Conservation (phyloP, 2,888 invertebrate species). For the Rhorus exstirpatorius region DNA sequence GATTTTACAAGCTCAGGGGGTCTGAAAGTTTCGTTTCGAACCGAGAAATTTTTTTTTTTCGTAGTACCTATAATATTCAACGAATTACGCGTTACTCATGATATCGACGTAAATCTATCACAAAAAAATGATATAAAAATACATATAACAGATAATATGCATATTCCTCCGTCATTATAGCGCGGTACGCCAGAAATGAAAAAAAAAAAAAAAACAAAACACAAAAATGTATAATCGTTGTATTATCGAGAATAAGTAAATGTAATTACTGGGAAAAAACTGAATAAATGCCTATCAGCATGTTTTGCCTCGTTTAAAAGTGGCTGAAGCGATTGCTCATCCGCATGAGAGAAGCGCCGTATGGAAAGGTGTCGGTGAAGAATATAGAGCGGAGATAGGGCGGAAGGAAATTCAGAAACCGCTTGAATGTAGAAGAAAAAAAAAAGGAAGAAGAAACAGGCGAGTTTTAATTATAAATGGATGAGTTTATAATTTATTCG, state of each 20-base stretch:
- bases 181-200: constrained; percentile 1
- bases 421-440: too few species aligned
- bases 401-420: too few species aligned
- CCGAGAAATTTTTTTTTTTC: neutral
- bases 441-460: too few species aligned
- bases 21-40: constrained; percentile 30
- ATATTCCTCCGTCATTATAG: neutral
- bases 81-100: constrained; percentile 16
- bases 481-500: too few species aligned
- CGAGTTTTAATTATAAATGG: too few species aligned
- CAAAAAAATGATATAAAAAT: constrained; percentile 5
- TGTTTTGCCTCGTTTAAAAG: constrained; percentile 5
- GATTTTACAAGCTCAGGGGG: constrained; percentile 39
- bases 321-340: neutral
- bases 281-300: constrained; percentile 49
- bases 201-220: too few species aligned
- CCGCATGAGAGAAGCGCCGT: too few species aligned
- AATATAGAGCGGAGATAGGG: too few species aligned
- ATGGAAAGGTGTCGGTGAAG: too few species aligned
- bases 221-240: constrained; percentile 58
- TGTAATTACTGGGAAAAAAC: constrained; percentile 47
- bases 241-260: constrained; percentile 52
- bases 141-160: neutral
- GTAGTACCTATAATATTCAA: neutral
- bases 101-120: neutral